Conservation (phyloP, 2,113 vertebrate species). For the Falcunculus frontatus region DNA sequence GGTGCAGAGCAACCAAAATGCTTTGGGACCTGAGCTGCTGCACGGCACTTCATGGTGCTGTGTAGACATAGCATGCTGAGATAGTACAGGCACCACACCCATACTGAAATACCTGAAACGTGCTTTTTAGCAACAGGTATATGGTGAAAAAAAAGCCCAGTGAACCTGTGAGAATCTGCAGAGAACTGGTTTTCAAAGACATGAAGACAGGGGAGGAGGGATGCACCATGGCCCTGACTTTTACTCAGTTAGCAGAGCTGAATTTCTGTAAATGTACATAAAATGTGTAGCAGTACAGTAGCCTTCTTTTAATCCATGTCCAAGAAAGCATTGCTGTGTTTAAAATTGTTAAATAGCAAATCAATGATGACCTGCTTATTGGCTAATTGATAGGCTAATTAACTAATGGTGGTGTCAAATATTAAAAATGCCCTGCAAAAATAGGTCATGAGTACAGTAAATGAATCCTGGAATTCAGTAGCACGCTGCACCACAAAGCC, state of each 20-base stretch:
- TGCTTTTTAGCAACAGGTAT: background rate
- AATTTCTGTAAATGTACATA: background rate
- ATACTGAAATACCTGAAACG: background rate
- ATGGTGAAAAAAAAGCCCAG: background rate
- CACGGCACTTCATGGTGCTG: background rate
- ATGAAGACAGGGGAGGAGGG: background rate
- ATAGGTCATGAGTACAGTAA: background rate
- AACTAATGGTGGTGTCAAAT: background rate
- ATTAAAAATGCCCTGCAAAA: background rate
- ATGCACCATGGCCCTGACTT: background rate
- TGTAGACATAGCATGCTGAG: fast-evolving
- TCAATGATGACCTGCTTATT: background rate
- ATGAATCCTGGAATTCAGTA: background rate
- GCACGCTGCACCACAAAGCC: background rate
- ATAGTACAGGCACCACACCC: background rate
- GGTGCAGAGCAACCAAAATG: background rate
- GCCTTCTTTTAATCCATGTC: background rate
- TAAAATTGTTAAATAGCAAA: background rate
- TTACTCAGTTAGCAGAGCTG: background rate
- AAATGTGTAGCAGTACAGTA: background rate
- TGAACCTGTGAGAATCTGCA: background rate
- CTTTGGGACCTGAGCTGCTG: background rate
- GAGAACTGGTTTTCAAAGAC: background rate
- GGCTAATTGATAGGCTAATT: background rate
- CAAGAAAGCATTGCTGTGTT: background rate